Evolutionary conservation across 2,113 vertebrate genomes (phyloP), one percentile per base, ranked within the genome.

Genomic region (Archocentrus centrarchus): DNA sequence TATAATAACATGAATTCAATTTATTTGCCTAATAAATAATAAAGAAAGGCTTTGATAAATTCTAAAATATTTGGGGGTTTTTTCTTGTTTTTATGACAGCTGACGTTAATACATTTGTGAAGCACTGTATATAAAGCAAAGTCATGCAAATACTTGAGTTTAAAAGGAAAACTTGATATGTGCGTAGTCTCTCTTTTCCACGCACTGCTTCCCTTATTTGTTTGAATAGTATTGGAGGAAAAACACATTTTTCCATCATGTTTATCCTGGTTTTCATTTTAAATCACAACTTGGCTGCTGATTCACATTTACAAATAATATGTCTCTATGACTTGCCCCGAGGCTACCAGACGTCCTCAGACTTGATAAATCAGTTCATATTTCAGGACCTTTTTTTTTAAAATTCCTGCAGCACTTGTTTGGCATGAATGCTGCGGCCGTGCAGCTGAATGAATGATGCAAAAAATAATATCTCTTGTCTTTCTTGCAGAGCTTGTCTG

Each of bases 401-500:
- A 27, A 37, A 37, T 22, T 15, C 70, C 59, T 58, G 59, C 79
- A 73, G 59, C 57, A 83, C 22, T 80, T 81, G 44, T 27, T 84
- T 32, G 35, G 3, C 55, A 37, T 9, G 76, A 80, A 57, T 1
- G 11, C 59, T 84, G 61, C 39, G 30, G 35, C 9, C 3, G 11
- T 55, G 62, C 37, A 68, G 39, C 9, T 59, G 58, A 87, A 84
- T 82, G 53, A 15, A 62, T 11, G 53, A 44, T 22, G 68, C 37
- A 53, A 63, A 76, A 86, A 5, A 53, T 87, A 78, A 84, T 30
- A 44, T 84, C 47, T 89, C 27, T 93, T 57, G 70, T 85, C 81
- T 53, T 70, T 44, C n/a, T 79, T 79, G 15, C 96, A 99, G 98
- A 94, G 98, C 98, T 6, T 99, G 98, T 83, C 96, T 99, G 89